These are phyloP conservation scores for Dicerorhinus sumatrensis DNA, from an alignment of 2,113 vertebrate genomes.

Conservation along the genomic window DNA sequence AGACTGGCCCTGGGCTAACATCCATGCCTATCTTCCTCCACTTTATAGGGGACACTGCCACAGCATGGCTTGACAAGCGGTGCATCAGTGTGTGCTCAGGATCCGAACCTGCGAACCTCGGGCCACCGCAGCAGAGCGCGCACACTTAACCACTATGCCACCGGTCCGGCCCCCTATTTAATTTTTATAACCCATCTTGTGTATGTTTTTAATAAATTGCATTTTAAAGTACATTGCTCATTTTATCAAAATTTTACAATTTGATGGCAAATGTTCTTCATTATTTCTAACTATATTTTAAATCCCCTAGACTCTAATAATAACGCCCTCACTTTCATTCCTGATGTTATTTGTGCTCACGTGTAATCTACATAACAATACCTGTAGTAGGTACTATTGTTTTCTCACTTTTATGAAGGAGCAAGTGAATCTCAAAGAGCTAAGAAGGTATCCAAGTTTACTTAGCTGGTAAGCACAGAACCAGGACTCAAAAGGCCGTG, in stretches of 20 bases:
- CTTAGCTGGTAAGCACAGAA: background rate
- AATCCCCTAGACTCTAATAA: background rate
- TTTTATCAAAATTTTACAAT: conserved; percentile 23
- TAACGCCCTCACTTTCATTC: background rate
- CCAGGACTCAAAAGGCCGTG: background rate
- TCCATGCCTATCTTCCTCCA: too few relatives aligned
- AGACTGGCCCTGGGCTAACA: too few relatives aligned
- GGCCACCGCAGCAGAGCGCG: too few relatives aligned
- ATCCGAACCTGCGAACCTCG: too few relatives aligned
- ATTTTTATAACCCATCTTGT: background rate
- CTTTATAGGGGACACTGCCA: too few relatives aligned
- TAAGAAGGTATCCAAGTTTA: background rate
- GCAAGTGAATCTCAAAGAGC: background rate
- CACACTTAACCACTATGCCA: too few relatives aligned
- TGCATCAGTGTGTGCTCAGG: too few relatives aligned
- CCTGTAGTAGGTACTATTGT: background rate
- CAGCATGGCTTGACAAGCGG: too few relatives aligned
- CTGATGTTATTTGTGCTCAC: background rate
- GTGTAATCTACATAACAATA: background rate
- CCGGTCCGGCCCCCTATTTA: background rate
- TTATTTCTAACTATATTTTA: background rate
- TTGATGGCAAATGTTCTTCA: background rate
- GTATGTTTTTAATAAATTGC: background rate
- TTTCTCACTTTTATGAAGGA: background rate
- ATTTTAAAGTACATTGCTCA: background rate